Conservation (phyloP, 2,113 vertebrate genomes). For the Larimichthys polyactis region DNA sequence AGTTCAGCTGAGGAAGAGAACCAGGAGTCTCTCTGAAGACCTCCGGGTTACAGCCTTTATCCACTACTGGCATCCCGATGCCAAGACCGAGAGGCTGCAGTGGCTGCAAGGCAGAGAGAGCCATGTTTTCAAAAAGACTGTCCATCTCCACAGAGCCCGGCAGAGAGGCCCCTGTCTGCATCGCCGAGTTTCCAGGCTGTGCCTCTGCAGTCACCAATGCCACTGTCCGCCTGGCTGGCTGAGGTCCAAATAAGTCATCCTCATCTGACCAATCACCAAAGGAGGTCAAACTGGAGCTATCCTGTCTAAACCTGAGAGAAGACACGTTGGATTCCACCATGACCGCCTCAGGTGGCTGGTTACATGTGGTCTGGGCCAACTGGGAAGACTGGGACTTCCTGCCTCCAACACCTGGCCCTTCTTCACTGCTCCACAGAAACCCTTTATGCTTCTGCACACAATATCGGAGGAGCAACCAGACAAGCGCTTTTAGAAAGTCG, state of each 20-base stretch:
- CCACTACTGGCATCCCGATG: slow-evolving; percentile 82
- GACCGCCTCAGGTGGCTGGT: slow-evolving; percentile 65
- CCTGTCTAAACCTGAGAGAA: slow-evolving; percentile 75
- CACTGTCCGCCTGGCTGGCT: slow-evolving; percentile 82
- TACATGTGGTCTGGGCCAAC: slow-evolving; percentile 71
- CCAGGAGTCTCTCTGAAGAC: slow-evolving; percentile 80
- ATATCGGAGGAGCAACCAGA: slow-evolving; percentile 92
- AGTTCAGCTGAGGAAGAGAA: slow-evolving; percentile 80
- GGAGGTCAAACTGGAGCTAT: slow-evolving; percentile 87
- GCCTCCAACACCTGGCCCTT: slow-evolving; percentile 74
- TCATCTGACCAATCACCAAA: slow-evolving; percentile 94
- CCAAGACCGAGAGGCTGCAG: slow-evolving; percentile 83
- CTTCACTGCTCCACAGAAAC: slow-evolving; percentile 65
- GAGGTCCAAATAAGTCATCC: slow-evolving; percentile 90
- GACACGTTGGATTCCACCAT: slow-evolving; percentile 73
- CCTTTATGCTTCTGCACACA: slow-evolving; percentile 81
- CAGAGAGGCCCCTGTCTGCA: slow-evolving; percentile 85
- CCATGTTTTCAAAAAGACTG: slow-evolving; percentile 81
- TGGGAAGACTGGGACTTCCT: slow-evolving; percentile 81
- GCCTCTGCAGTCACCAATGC: slow-evolving; percentile 83
- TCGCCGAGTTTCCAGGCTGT: slow-evolving; percentile 64
- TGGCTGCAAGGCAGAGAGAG: slow-evolving; percentile 83
- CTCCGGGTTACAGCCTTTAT: slow-evolving; percentile 83
- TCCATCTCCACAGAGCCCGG: slow-evolving; percentile 93
- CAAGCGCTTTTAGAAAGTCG: slow-evolving; percentile 93